Base-by-base conservation (phyloP, 2,113 vertebrate species). In the Ictalurus punctatus region DNA sequence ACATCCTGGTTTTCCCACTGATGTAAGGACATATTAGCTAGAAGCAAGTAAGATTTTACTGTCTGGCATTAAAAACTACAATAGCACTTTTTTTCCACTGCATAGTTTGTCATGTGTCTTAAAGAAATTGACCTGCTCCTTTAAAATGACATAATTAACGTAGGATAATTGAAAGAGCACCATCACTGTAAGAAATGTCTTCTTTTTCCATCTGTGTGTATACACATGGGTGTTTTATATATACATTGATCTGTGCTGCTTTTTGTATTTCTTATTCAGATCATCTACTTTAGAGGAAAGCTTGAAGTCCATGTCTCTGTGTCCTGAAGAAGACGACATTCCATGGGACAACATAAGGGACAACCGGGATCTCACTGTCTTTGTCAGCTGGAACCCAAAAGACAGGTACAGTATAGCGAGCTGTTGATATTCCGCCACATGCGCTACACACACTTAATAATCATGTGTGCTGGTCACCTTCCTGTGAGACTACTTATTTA, bases 271-370 rank as follows among this genome's bases (percentile, higher is more conserved):
- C 2, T 0, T 74, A 37, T 90, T 87, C 92, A 99, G 98, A 93
- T 96, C 97, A 65, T 93, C 96, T 86, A 97, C 96, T 93, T 95
- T 99, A 94, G 98, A 99, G 95, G 98, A 99, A 93, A 99, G 96
- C 91, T 96, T 99, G 93, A 99, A 97, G 92, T 96, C 98, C 91
- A 99, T 99, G 98, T 96, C 96, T 92, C 92, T 99, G 91, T 97
- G 92, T 93, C 96, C 97, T 52, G 98, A 99, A 91, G 98, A 99
- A 87, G 98, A 99, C 48, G 98, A 99, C 94, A 97, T 99, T 95
- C 97, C 97, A 0, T 99, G 98, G 98, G 96, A 97, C 65, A 96
- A 93, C 56, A 92, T 99, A 92, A 96, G 96, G 90, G 98, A 99
- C 94, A 99, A 99, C 94, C 94, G 98, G 91, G 98, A 99, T 93